Base-by-base conservation (phyloP, 2,797 vertebrate genomes). In the Syncerus caffer region DNA sequence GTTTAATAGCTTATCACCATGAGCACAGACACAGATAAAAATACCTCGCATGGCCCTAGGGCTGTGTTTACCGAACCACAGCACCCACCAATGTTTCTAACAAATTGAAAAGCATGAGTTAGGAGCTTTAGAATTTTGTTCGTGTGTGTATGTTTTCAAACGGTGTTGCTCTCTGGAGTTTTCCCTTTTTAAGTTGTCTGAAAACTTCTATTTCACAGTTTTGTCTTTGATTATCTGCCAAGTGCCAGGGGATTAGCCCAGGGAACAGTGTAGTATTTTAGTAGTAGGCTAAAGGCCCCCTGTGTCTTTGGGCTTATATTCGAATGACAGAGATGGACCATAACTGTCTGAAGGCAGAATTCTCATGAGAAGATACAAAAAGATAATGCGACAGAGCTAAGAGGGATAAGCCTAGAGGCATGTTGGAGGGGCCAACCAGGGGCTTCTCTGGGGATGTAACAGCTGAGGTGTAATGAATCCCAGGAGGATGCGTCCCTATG, bases 11-110 rank as follows among this genome's bases (percentile, higher is more conserved):
- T 13, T 4, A 21, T 53, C 58, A 12, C 10, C 58, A 13, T 15
- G 55, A 38, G 76, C 34, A 5, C 6, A 55, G 23, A 34, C 29
- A 42, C 19, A 9, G 57, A 38, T 55, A 4, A 38, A 79, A 31
- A 51, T 7, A 14, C 25, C 31, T 47, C 34, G 7, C 9, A 0
- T 29, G 15, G 19, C 74, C 5, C n/a, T 71, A 6, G 3, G 31
- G 9, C 9, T 53, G 2, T 19, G 15, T 7, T 83, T 29, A 17
- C 50, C 9, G 23, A 78, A 71, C 31, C 0, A 1, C 4, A 1
- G 3, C 9, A 42, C 27, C 29, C 8, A 15, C 7, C 14, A 29
- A 1, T 19, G 12, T 86, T 10, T 9, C 16, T 23, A 79, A 25
- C 51, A 71, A 25, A 3, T 76, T 55, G 17, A 87, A 90, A 12